Percentiles rank a stretch among this genome's conserved stretches.
Evolutionary conservation across 1,140 invertebrate genomes (phyloP).

Genomic region (Zophobas atratus): DNA sequence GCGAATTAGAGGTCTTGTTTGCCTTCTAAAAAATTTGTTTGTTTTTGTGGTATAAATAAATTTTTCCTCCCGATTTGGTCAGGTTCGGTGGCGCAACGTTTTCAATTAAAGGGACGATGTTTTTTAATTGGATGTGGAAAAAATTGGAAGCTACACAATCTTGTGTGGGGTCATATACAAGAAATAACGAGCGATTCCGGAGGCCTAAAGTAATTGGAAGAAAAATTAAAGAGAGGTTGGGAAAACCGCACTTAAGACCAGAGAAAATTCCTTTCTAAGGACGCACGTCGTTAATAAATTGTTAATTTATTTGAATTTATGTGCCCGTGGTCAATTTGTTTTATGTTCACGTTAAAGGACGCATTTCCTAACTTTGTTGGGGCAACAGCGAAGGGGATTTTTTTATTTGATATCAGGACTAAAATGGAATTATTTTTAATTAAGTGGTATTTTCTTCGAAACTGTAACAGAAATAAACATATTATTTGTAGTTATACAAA

Average conservation of each 20-base stretch:
- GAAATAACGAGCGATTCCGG: slow-evolving; percentile 20
- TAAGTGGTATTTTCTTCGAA: too few species aligned
- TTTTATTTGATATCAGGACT: too few species aligned
- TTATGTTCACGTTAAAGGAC: slow-evolving; percentile 5
- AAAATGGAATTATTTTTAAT: too few species aligned
- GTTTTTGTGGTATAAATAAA: slow-evolving; percentile 1
- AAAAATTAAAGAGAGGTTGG: slow-evolving; percentile 17
- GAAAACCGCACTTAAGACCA: slow-evolving; percentile 19
- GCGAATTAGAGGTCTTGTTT: slow-evolving; percentile 24
- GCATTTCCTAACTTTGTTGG: neutral
- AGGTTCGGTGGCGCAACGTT: neutral
- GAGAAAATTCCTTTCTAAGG: slow-evolving; percentile 28
- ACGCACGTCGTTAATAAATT: slow-evolving; percentile 33
- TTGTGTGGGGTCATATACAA: slow-evolving; percentile 16
- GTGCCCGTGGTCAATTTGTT: slow-evolving; percentile 7
- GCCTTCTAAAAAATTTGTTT: neutral
- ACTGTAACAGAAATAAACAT: too few species aligned
- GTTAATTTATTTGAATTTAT: slow-evolving; percentile 37
- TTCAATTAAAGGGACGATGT: slow-evolving; percentile 1
- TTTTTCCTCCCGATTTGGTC: neutral
- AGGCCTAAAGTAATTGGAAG: slow-evolving; percentile 25
- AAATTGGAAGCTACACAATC: neutral
- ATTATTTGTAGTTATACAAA: too few species aligned
- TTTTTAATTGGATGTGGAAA: slow-evolving; percentile 7
- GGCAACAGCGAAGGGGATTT: neutral